phyloP scores from a whole-genome alignment of 2,113 vertebrate genomes.

The Plecotus auritus region DNA sequence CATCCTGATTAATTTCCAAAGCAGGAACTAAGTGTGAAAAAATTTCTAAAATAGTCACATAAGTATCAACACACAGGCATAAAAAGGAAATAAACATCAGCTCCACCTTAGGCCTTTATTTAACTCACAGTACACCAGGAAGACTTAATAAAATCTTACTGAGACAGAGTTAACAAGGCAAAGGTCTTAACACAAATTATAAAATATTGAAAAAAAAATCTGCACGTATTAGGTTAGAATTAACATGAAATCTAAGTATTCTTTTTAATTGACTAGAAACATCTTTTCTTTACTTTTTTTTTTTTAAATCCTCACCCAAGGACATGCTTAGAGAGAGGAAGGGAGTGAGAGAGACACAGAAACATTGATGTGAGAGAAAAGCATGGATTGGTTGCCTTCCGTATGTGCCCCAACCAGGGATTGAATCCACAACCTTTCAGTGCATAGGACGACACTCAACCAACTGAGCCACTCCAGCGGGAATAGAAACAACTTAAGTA shows the following conservation, averaged over 20 bases:
- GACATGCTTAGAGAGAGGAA: background rate
- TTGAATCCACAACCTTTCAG: background rate
- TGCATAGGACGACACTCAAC: background rate
- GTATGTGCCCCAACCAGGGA: background rate
- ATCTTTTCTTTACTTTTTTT: background rate
- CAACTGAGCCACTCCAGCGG: background rate
- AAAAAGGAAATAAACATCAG: conserved; percentile 48
- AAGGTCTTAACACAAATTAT: background rate
- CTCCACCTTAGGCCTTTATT: conserved; percentile 31
- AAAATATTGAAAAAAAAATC: background rate
- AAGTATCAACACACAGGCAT: conserved; percentile 30
- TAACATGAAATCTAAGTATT: background rate
- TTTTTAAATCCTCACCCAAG: background rate
- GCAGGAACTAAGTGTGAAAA: conserved; percentile 48
- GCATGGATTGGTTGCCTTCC: background rate
- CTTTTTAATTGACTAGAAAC: conserved; percentile 16
- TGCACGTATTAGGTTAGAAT: conserved; percentile 13
- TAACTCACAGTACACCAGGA: background rate
- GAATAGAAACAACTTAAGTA: background rate
- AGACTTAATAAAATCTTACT: conserved; percentile 12
- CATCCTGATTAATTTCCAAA: conserved; percentile 47
- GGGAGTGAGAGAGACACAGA: background rate
- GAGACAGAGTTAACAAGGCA: conserved; percentile 13
- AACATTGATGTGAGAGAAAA: background rate
- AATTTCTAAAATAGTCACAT: conserved; percentile 38